phyloP scores from a whole-genome alignment of 1,140 invertebrate species.

The Planococcus citri region DNA sequence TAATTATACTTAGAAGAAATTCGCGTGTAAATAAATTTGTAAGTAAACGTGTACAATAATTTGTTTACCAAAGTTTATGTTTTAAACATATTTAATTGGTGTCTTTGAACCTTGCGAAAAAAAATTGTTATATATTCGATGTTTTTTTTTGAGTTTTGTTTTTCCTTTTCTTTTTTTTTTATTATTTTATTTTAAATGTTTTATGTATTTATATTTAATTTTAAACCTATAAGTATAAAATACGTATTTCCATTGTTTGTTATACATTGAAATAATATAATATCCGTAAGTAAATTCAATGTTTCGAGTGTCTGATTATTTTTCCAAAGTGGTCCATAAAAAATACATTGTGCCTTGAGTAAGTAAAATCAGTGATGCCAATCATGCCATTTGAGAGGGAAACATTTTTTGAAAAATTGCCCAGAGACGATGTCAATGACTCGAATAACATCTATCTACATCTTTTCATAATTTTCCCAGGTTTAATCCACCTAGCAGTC shows the following conservation, averaged over 20 bases:
- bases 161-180: neutral
- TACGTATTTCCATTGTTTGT: conserved; percentile 3
- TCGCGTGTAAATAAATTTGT: neutral
- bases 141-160: neutral
- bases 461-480: too few relatives aligned
- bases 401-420: too few relatives aligned
- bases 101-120: conserved; percentile 1
- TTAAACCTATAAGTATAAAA: neutral
- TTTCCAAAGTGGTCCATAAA: too few relatives aligned
- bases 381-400: too few relatives aligned
- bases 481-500: too few relatives aligned
- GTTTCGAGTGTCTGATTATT: too few relatives aligned
- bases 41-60: conserved; percentile 3
- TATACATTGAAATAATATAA: conserved; percentile 8
- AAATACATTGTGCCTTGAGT: too few relatives aligned
- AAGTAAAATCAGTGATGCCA: too few relatives aligned
- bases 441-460: too few relatives aligned
- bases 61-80: conserved; percentile 7
- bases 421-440: too few relatives aligned
- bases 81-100: neutral
- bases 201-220: conserved; percentile 7
- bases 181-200: neutral
- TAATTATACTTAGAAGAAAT: neutral
- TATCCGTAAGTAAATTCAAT: neutral
- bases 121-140: neutral